Conservation (phyloP, 2,888 invertebrate genomes). For the Sepioteuthis lessoniana region DNA sequence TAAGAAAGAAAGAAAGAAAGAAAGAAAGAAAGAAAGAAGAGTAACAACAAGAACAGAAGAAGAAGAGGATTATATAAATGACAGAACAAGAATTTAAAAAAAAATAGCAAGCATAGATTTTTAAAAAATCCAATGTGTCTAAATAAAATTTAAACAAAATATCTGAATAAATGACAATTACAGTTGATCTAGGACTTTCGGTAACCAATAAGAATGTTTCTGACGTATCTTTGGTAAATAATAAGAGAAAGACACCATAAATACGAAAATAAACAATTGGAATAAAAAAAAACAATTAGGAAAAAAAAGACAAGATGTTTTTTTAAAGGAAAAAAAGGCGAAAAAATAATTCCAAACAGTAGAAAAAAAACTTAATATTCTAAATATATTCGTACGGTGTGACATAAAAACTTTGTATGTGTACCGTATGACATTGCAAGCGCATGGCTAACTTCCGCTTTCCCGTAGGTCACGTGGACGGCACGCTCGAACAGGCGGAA, state of each 20-base stretch:
- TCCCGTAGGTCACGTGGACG: neutral
- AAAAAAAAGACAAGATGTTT: neutral
- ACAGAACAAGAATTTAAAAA: no score
- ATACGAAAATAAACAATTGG: neutral
- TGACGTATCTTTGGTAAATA: neutral
- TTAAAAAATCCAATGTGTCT: no score
- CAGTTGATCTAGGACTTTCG: no score
- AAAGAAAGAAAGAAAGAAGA: no score
- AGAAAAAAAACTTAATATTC: neutral
- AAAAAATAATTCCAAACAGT: neutral
- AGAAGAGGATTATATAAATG: no score
- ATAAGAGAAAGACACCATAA: neutral
- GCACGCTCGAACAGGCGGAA: neutral
- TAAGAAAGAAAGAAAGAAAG: no score
- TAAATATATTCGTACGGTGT: neutral
- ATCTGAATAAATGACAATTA: no score
- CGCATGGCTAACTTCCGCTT: constrained; percentile 20
- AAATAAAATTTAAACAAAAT: no score
- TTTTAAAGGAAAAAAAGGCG: no score
- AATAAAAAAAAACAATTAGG: neutral
- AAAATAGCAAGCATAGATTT: no score
- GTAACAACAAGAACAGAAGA: no score
- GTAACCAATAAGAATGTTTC: no score
- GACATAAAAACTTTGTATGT: neutral
- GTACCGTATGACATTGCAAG: neutral